Percentiles rank a stretch among this genome's conserved stretches.
These are phyloP conservation scores for Lycorma delicatula DNA, from an alignment of 1,140 invertebrate species.

Conservation along the genomic window DNA sequence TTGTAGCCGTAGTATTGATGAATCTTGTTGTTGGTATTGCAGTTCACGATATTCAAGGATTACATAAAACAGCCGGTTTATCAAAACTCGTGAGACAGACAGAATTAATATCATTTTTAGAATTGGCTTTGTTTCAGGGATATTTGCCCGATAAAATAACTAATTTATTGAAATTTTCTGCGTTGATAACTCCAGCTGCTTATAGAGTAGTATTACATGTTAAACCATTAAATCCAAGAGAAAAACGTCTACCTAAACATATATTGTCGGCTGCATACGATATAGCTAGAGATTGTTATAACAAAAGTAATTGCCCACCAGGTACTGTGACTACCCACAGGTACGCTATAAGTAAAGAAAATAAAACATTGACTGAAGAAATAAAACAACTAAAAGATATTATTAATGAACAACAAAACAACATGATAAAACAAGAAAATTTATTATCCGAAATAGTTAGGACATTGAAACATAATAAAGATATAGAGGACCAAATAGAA, in stretches of 20 bases:
- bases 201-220: constrained; percentile 68
- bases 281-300: constrained; percentile 50
- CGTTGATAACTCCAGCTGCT: constrained; percentile 63
- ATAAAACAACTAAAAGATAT: constrained; percentile 1
- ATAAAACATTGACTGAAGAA: constrained; percentile 4
- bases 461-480: too few species aligned
- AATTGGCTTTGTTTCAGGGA: constrained; percentile 57
- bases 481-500: too few species aligned
- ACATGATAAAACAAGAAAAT: too few species aligned
- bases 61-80: constrained; percentile 65
- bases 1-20: constrained; percentile 74
- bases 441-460: too few species aligned
- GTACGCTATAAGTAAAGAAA: constrained; percentile 1
- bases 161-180: constrained; percentile 61
- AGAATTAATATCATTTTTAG: constrained; percentile 64
- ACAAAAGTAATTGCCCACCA: background rate
- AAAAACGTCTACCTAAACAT: constrained; percentile 64
- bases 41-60: constrained; percentile 67
- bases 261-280: constrained; percentile 65
- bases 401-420: constrained; percentile 12
- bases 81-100: constrained; percentile 69
- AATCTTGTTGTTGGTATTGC: constrained; percentile 71
- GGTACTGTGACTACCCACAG: background rate
- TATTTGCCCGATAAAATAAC: constrained; percentile 56
- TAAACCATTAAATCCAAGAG: constrained; percentile 67